Conservation (phyloP, 2,113 vertebrate species). For the Rissa tridactyla region DNA sequence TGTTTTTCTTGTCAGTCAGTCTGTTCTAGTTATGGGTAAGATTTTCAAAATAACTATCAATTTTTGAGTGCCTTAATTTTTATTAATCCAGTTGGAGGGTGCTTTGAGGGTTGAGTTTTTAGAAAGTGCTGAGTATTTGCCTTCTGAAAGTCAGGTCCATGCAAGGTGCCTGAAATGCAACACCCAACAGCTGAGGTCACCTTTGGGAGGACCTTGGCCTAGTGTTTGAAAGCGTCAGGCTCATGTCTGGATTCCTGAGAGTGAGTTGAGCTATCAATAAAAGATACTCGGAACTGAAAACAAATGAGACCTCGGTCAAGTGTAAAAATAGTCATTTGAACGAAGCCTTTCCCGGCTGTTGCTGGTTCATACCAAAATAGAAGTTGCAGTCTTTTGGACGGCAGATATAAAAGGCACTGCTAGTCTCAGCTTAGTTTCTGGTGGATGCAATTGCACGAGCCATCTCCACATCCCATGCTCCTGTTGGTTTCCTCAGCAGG, state of each 20-base stretch:
- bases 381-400: neutral
- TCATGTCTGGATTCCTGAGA: neutral
- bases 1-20: neutral
- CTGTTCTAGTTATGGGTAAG: neutral
- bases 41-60: neutral
- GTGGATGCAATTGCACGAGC: neutral
- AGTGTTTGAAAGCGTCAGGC: neutral
- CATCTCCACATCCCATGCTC: neutral
- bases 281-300: neutral
- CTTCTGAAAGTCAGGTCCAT: neutral
- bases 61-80: slow-evolving; percentile 41
- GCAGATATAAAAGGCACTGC: neutral
- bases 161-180: neutral
- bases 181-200: neutral
- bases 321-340: neutral
- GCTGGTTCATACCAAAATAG: neutral
- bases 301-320: neutral
- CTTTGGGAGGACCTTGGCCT: neutral
- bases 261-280: neutral
- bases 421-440: neutral
- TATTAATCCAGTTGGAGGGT: neutral
- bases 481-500: neutral
- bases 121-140: neutral
- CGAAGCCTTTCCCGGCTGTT: neutral
- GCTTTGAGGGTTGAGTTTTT: neutral